phyloP scores from a whole-genome alignment of 2,888 invertebrate species.

The Mycalesis mineus region DNA sequence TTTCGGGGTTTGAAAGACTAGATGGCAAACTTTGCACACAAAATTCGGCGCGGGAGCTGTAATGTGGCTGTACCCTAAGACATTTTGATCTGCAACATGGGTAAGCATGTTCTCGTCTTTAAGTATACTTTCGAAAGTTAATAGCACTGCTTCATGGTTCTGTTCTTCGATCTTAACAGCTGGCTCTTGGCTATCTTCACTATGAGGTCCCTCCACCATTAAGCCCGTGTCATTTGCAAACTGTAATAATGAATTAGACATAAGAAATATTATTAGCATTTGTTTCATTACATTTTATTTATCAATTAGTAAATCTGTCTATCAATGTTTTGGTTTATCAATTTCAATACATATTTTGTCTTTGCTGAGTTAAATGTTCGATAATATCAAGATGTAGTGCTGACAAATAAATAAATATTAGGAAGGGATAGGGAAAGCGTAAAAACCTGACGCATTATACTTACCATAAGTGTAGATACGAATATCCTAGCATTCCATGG shows the following conservation, averaged over 20 bases:
- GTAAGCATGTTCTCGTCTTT: conserved; percentile 40
- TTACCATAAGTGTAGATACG: too few relatives aligned
- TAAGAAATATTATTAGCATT: too few relatives aligned
- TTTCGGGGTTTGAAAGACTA: conserved; percentile 59
- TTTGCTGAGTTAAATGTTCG: too few relatives aligned
- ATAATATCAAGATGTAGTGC: too few relatives aligned
- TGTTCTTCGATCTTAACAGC: conserved; percentile 53
- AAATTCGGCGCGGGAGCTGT: conserved; percentile 31
- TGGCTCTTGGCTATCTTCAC: conserved; percentile 54
- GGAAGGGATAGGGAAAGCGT: too few relatives aligned
- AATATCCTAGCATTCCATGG: too few relatives aligned
- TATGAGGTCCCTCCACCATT: conserved; percentile 44
- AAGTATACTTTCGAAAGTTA: conserved; percentile 62
- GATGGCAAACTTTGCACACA: conserved; percentile 64
- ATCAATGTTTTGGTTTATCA: too few relatives aligned
- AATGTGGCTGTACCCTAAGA: conserved; percentile 31
- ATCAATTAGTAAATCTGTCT: too few relatives aligned
- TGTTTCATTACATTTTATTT: too few relatives aligned
- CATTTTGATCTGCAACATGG: conserved; percentile 26
- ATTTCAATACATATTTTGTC: too few relatives aligned
- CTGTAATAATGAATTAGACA: conserved; percentile 38
- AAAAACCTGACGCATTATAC: too few relatives aligned
- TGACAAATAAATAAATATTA: too few relatives aligned
- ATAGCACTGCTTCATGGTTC: conserved; percentile 51
- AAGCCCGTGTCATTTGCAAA: conserved; percentile 50